Evolutionary conservation across 2,113 vertebrate genomes (phyloP).

Genomic region (Pholis gunnellus): DNA sequence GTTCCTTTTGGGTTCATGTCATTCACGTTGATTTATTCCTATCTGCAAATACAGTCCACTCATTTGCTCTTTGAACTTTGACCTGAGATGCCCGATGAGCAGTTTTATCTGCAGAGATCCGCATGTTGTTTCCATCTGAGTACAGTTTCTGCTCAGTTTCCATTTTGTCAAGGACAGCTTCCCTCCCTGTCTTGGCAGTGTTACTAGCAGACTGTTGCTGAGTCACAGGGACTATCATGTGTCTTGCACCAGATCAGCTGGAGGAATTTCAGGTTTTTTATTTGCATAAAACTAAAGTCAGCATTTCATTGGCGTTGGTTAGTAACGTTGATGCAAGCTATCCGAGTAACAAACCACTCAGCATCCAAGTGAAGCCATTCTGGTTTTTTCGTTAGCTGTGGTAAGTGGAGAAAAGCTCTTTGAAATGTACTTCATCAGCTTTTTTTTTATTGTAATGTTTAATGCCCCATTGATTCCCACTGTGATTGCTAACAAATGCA

Average conservation of each 20-base stretch:
- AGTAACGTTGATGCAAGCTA: neutral
- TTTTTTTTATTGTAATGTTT: constrained; percentile 41
- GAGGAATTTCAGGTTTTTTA: constrained; percentile 6
- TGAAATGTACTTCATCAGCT: constrained; percentile 39
- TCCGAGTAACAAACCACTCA: neutral
- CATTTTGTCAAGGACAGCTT: neutral
- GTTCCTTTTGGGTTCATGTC: neutral
- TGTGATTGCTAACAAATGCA: constrained; percentile 32
- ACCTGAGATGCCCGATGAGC: neutral
- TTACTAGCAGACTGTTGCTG: constrained; percentile 16
- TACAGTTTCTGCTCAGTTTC: neutral
- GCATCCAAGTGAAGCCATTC: neutral
- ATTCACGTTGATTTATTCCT: neutral
- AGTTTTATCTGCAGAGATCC: neutral
- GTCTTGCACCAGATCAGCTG: constrained; percentile 29
- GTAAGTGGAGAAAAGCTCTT: neutral
- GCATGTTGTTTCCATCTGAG: neutral
- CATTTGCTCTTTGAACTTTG: neutral
- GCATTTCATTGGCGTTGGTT: neutral
- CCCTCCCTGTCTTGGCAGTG: constrained; percentile 21
- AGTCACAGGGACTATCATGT: constrained; percentile 36
- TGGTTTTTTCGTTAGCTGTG: neutral
- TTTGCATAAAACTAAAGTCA: neutral
- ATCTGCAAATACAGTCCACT: neutral
- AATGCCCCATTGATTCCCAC: constrained; percentile 15